Conservation (phyloP, 2,797 vertebrate genomes). For the Tapirus indicus region DNA sequence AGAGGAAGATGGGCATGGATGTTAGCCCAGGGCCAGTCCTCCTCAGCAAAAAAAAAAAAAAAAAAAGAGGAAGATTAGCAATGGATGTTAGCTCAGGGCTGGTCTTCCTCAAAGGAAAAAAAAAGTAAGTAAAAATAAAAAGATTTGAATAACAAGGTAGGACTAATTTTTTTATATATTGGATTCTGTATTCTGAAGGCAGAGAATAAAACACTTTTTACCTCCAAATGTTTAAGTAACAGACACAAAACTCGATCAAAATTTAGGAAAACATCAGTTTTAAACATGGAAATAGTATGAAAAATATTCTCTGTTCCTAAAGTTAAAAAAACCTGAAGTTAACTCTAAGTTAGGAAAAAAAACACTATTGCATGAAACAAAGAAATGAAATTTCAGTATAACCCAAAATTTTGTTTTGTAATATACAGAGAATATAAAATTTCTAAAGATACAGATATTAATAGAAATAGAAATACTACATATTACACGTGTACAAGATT, state of each 20-base stretch:
- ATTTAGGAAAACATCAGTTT: neutral
- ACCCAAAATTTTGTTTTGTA: neutral
- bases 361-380: neutral
- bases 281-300: neutral
- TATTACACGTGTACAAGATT: neutral
- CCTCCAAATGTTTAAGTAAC: neutral
- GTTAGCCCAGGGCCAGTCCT: too few relatives aligned
- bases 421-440: neutral
- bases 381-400: neutral
- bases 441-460: neutral
- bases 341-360: neutral
- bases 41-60: too few relatives aligned
- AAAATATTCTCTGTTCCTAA: neutral
- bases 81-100: too few relatives aligned
- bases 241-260: neutral
- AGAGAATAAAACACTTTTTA: neutral
- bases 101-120: too few relatives aligned
- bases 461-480: neutral
- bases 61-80: too few relatives aligned
- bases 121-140: neutral
- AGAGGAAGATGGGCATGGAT: too few relatives aligned
- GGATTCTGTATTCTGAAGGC: neutral
- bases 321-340: neutral
- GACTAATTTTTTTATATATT: slow-evolving; percentile 3
- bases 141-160: neutral